Percentiles rank a stretch among this genome's conserved stretches.
Evolutionary conservation across 2,888 invertebrate genomes (phyloP).

Genomic region (Prosopocoilus inquinatus): DNA sequence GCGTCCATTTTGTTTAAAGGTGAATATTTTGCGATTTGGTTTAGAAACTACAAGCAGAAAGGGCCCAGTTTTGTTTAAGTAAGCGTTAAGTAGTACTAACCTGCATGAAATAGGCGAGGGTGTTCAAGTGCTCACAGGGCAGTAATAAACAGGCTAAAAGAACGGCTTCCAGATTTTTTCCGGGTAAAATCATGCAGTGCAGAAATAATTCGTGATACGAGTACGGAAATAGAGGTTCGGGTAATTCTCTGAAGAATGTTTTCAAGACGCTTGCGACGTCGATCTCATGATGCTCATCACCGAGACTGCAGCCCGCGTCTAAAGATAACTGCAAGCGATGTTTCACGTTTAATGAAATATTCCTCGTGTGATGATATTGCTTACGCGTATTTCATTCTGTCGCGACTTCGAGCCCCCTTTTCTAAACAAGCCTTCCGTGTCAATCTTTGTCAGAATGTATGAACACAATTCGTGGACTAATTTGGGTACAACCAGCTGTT

Average conservation of each 20-base stretch:
- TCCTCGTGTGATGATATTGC: constrained; percentile 16
- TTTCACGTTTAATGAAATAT: background rate
- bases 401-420: constrained; percentile 83
- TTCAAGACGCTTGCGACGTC: constrained; percentile 86
- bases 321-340: constrained; percentile 58
- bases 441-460: constrained; percentile 65
- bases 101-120: constrained; percentile 80
- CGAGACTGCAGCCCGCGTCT: constrained; percentile 69
- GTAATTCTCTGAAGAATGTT: constrained; percentile 79
- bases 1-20: constrained; percentile 79
- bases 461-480: constrained; percentile 72
- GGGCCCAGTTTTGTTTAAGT: background rate
- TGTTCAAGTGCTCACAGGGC: constrained; percentile 74
- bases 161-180: constrained; percentile 61
- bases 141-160: constrained; percentile 68
- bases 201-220: constrained; percentile 75
- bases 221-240: constrained; percentile 78
- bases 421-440: constrained; percentile 82
- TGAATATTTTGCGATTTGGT: constrained; percentile 66
- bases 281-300: constrained; percentile 71
- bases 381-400: constrained; percentile 78
- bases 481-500: constrained; percentile 68
- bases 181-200: constrained; percentile 61
- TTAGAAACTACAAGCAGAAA: constrained; percentile 59
- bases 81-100: constrained; percentile 44